Conservation (phyloP, 2,113 vertebrate genomes). For the Strix uralensis region DNA sequence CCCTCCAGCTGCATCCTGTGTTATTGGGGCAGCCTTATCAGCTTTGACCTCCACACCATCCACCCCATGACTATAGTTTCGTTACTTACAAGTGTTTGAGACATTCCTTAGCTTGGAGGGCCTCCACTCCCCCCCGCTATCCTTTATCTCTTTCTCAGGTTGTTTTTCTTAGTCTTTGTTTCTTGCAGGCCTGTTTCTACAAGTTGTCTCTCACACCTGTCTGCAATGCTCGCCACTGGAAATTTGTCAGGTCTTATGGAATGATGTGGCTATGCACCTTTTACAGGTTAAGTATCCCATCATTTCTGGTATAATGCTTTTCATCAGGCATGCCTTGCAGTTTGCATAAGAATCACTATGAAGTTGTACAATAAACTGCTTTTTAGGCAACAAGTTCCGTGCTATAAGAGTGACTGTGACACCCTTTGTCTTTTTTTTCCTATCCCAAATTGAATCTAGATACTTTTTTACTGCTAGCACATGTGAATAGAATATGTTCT, state of each 20-base stretch:
- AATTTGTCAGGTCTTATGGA: neutral
- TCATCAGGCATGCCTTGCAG: neutral
- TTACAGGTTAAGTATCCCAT: neutral
- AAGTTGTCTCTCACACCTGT: neutral
- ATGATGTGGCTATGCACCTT: neutral
- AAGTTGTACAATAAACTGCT: neutral
- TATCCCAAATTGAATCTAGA: neutral
- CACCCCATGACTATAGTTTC: too few relatives aligned
- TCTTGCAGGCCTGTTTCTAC: too few relatives aligned
- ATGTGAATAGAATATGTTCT: neutral
- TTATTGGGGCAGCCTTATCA: too few relatives aligned
- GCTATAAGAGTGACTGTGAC: neutral
- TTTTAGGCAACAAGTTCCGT: neutral
- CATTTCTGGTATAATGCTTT: neutral
- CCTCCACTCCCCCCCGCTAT: too few relatives aligned
- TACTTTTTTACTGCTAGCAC: neutral
- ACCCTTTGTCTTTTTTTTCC: neutral
- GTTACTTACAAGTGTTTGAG: too few relatives aligned
- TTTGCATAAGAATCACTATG: neutral
- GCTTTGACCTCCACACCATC: too few relatives aligned
- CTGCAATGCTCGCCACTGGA: neutral
- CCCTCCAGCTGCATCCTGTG: too few relatives aligned
- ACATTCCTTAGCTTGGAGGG: too few relatives aligned
- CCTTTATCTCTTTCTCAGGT: too few relatives aligned
- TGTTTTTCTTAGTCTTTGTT: too few relatives aligned